Conservation (phyloP, 2,797 vertebrate species). For the Brotula barbata region DNA sequence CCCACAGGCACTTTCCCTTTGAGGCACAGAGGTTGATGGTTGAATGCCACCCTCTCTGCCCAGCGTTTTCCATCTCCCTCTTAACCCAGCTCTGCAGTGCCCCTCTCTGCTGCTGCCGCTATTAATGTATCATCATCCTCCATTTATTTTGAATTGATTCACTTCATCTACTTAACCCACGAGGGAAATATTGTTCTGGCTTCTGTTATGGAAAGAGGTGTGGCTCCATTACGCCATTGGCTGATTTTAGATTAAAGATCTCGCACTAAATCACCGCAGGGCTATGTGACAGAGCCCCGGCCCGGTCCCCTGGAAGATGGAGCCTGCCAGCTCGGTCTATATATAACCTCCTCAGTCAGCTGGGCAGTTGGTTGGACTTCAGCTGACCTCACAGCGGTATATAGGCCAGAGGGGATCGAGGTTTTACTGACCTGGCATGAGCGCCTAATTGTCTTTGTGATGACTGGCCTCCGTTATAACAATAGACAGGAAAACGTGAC, state of each 20-base stretch:
- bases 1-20: slow-evolving; percentile 51
- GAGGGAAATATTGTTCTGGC: slow-evolving; percentile 55
- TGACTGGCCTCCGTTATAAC: slow-evolving; percentile 12
- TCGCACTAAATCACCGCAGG: slow-evolving; percentile 58
- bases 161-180: slow-evolving; percentile 41
- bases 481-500: not conserved
- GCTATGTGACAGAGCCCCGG: slow-evolving; percentile 61
- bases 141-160: slow-evolving; percentile 60
- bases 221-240: slow-evolving; percentile 56
- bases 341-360: slow-evolving; percentile 76
- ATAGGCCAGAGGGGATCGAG: slow-evolving; percentile 53
- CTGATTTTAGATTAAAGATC: slow-evolving; percentile 72
- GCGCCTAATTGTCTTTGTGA: slow-evolving; percentile 38
- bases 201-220: slow-evolving; percentile 63
- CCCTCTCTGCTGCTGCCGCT: slow-evolving; percentile 23
- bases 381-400: slow-evolving; percentile 74
- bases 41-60: slow-evolving; percentile 19
- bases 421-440: slow-evolving; percentile 50
- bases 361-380: slow-evolving; percentile 70
- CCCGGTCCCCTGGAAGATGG: slow-evolving; percentile 36
- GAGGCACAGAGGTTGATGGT: slow-evolving; percentile 43
- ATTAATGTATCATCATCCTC: slow-evolving; percentile 62
- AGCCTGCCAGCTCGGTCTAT: slow-evolving; percentile 72
- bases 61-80: slow-evolving; percentile 38
- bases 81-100: slow-evolving; percentile 32